Percentiles rank a stretch among this genome's conserved stretches.
Evolutionary conservation across 2,797 vertebrate species (phyloP).

Genomic region (Odontamblyopus lacepedii): DNA sequence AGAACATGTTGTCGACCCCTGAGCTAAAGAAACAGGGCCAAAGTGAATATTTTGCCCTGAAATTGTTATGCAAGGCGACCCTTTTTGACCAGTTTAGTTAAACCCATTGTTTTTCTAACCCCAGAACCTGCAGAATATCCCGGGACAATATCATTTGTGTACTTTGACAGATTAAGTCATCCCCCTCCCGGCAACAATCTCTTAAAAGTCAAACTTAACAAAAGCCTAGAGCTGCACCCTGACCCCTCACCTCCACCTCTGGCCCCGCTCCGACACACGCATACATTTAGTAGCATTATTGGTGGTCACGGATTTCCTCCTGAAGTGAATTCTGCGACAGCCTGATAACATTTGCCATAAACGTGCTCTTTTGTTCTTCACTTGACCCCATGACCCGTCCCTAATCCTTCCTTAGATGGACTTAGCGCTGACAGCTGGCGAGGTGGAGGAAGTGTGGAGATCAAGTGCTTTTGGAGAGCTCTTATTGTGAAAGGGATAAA

Average conservation of each 20-base stretch:
- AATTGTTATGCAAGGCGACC: background rate
- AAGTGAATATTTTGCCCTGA: background rate
- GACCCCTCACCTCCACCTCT: background rate
- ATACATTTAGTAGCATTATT: slow-evolving; percentile 2
- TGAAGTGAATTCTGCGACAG: background rate
- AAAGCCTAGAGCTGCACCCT: background rate
- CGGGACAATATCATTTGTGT: background rate
- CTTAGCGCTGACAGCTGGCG: slow-evolving; percentile 21
- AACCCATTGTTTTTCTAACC: background rate
- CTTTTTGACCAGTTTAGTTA: background rate
- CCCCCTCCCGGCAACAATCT: background rate
- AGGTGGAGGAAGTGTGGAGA: slow-evolving; percentile 22
- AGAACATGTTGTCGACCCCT: too few species aligned
- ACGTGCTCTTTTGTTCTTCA: background rate
- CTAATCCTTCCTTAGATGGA: slow-evolving; percentile 15
- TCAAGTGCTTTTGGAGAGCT: slow-evolving; percentile 7
- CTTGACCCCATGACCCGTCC: slow-evolving; percentile 12
- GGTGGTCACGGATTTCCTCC: background rate
- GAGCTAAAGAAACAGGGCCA: background rate
- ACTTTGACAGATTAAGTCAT: slow-evolving; percentile 1
- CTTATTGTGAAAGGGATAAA: slow-evolving; percentile 6
- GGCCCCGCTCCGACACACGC: background rate
- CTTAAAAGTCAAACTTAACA: background rate
- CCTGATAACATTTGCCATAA: slow-evolving; percentile 2
- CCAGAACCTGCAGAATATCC: background rate